Evolutionary conservation across 1,140 invertebrate genomes (phyloP), one percentile per base, ranked within the genome.

Genomic region (Teleopsis dalmanni): DNA sequence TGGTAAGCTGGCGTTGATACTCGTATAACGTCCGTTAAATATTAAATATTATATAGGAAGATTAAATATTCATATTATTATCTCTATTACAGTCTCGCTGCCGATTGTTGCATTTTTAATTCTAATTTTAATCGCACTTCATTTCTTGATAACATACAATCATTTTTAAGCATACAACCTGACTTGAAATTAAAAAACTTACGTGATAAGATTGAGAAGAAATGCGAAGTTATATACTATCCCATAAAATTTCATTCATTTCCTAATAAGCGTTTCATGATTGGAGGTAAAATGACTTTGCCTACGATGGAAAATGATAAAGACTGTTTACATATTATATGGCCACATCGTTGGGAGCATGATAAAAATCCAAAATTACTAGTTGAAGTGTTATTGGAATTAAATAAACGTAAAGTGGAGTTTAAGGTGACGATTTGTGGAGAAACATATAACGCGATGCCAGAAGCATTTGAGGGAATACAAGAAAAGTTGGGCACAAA

Each of bases 331-430:
- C 80, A 82, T 64, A 78, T 88, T 29, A 75, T 87, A 14, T 88
- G 85, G 85, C 81, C 85, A 13, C 85, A 88, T 72, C 71, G 85
- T 59, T 88, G 85, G 85, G 85, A 88, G 67, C 84, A 86, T 69
- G 85, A 88, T 62, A 88, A 88, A 70, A 78, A 81, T 65, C 85
- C 85, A 9, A 75, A 81, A 25, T 58, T 75, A 18, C 80, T 88
- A 59, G 81, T 85, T 43, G 58, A 76, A 7, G 74, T 77, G 4
- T 55, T 87, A 2, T 70, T 73, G 45, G 57, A 68, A 48, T 62
- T 88, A n/a, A 71, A 77, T 29, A 72, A 77, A 21, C 64, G 77
- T 23, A 70, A 75, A 14, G 62, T 73, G 25, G 57, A 75, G 26
- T 88, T 87, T 59, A 57, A 71, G 36, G 59, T 85, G 9, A 81